Base-by-base conservation (phyloP, 2,888 invertebrate species). In the Hecatera dysodea region DNA sequence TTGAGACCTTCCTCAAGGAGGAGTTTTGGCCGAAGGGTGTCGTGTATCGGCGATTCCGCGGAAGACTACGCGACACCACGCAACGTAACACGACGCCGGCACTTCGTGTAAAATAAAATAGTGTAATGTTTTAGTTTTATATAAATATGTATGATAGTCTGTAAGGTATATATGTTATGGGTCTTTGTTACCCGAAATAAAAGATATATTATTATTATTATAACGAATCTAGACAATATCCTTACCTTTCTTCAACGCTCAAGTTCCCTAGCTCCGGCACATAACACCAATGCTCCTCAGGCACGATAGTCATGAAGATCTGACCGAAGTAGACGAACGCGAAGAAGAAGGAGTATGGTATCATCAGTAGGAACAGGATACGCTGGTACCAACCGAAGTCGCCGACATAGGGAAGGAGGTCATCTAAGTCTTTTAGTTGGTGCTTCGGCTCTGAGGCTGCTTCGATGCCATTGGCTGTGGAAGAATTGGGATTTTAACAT, bases 341-440 rank as follows among this genome's bases (percentile, higher is more conserved):
- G 80, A 95, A 95, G 93, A 95, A 95, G 88, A 93, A 93, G 0
- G 94, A 89, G 68, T 93, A 95, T 0, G 95, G 95, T 75, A 95
- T 94, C 95, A 95, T 95, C 48, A 95, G 80, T 0, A 95, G 83
- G 89, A 95, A 95, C 36, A 95, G 89, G 5, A 93, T 87, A 0
- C 94, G 89, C 68, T 96, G 95, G 89, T 95, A 96, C 95, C 95
- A 95, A 61, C 95, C 95, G 78, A 96, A 96, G 52, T 90, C 93
- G 0, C 95, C 95, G 0, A 95, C 88, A 76, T 93, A 94, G 0
- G 93, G 93, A 17, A 95, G 90, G 0, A 95, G 81, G 67, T 95
- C 95, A 22, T 95, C 95, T n/a, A 95, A 79, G 77, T 95, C 94
- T 75, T 93, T 93, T 0, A 94, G 80, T 46, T 86, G 80, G 6